Evolutionary conservation across 2,888 invertebrate species (phyloP), one percentile per base, ranked within the genome.

Genomic region (Nematopogon swammerdamellus): DNA sequence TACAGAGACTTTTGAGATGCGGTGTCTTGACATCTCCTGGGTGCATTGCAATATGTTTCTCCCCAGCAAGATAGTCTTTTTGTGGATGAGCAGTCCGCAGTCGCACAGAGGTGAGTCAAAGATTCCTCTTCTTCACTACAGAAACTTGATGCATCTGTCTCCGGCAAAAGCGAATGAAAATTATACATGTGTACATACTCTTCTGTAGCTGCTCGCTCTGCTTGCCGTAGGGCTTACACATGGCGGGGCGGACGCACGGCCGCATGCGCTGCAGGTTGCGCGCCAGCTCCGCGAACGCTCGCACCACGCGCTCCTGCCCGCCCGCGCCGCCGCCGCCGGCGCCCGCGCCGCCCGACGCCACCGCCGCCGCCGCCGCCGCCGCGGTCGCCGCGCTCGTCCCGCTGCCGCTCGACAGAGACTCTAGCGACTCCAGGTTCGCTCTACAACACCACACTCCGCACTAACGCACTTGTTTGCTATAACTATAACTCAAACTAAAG

Each of bases 181-280:
- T n/a, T n/a, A n/a, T n/a, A n/a, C n/a, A n/a, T n/a, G 10, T 25
- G 25, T 4, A 25, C 75, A 80, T 75, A 92, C 92, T 92, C 81
- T 92, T 92, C 72, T 92, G 92, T 59, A 92, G 80, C 63, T 91
- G 89, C 75, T 92, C 92, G 55, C 91, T 91, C 72, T 92, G 92
- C 68, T 92, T 92, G 56, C 92, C 92, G 68, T 92, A 92, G 18
- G 92, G 92, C 71, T 92, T 92, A 68, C 92, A 92, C 92, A 92
- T 92, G 52, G 92, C 88, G 53, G 92, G 92, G 51, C 92, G 83
- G 59, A 92, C 91, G 63, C 91, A 92, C 47, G 91, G 89, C 67
- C 92, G 91, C 91, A 92, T 92, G 62, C 92, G 85, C 58, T 88
- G 87, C 87, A 92, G 87, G 70, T 92, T 92, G 62, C 91, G 89